phyloP scores from a whole-genome alignment of 2,797 vertebrate species.

The Philypnodon macrostomus region DNA sequence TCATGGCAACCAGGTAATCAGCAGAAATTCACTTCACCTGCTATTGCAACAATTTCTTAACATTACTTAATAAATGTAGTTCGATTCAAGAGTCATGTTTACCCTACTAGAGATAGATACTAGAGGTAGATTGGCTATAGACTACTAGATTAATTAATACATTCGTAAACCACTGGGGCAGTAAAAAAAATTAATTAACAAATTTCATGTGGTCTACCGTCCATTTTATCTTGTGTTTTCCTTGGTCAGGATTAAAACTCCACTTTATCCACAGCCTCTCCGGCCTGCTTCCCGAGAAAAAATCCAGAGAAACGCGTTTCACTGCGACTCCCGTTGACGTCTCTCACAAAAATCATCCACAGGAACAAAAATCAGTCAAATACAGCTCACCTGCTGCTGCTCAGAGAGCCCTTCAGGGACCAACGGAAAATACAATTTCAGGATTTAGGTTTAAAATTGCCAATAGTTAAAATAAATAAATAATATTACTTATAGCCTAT shows the following conservation, averaged over 20 bases:
- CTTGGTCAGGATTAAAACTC: conserved; percentile 52
- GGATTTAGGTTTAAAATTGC: too few species aligned
- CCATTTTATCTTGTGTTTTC: conserved; percentile 54
- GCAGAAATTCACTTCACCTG: not conserved
- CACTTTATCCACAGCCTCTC: conserved; percentile 9
- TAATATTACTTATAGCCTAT: too few species aligned
- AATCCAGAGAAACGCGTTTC: conserved; percentile 16
- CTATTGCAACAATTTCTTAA: not conserved
- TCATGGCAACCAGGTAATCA: conserved; percentile 1
- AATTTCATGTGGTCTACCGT: conserved; percentile 59
- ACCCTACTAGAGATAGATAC: too few species aligned
- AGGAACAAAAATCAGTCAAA: conserved; percentile 39
- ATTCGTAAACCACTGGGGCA: too few species aligned
- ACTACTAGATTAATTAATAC: too few species aligned
- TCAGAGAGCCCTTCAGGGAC: not conserved
- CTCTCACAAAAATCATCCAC: conserved; percentile 28
- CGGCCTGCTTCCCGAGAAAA: conserved; percentile 4
- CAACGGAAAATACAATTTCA: not conserved
- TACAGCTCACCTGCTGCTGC: conserved; percentile 47
- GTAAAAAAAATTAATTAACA: not conserved
- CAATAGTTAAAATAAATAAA: too few species aligned
- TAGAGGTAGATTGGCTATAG: too few species aligned
- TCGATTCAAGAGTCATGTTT: too few species aligned
- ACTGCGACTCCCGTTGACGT: conserved; percentile 6
- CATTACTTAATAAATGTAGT: too few species aligned